Evolutionary conservation across 2,113 vertebrate species (phyloP).

Genomic region (Psittacus erithacus): DNA sequence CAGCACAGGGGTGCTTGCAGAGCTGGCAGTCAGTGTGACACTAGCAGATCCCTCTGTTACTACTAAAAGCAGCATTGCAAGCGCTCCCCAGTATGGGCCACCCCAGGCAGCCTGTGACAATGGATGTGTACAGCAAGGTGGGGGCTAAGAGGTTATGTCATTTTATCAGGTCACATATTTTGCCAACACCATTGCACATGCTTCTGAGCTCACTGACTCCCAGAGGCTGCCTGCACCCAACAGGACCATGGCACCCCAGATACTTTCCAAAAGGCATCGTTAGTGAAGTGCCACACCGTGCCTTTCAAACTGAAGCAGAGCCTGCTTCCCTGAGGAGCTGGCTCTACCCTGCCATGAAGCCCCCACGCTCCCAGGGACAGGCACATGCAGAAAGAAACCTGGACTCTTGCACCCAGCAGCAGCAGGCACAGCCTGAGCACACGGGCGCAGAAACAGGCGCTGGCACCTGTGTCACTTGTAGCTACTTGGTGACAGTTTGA

Average conservation of each 20-base stretch:
- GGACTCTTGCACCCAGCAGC: background rate
- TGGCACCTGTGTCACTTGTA: background rate
- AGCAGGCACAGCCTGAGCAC: background rate
- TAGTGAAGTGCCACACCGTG: rapidly evolving
- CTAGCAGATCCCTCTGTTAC: background rate
- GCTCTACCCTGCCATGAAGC: background rate
- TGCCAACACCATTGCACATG: rapidly evolving
- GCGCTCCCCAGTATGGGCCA: background rate
- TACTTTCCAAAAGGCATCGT: background rate
- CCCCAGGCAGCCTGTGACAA: background rate
- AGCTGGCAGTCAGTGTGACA: background rate
- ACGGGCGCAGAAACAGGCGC: background rate
- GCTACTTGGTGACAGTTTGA: slow-evolving; percentile 8
- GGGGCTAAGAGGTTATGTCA: too few species aligned
- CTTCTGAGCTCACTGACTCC: background rate
- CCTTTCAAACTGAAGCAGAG: background rate
- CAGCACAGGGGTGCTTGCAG: rapidly evolving
- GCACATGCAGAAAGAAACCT: rapidly evolving
- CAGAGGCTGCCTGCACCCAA: background rate
- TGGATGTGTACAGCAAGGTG: background rate
- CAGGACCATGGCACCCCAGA: rapidly evolving
- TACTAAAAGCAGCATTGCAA: background rate
- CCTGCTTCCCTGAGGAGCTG: background rate
- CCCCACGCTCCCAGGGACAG: background rate
- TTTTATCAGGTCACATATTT: background rate